Percentiles rank a stretch among this genome's conserved stretches.
phyloP scores from a whole-genome alignment of 1,140 invertebrate species.

The Lepidurus packardi region DNA sequence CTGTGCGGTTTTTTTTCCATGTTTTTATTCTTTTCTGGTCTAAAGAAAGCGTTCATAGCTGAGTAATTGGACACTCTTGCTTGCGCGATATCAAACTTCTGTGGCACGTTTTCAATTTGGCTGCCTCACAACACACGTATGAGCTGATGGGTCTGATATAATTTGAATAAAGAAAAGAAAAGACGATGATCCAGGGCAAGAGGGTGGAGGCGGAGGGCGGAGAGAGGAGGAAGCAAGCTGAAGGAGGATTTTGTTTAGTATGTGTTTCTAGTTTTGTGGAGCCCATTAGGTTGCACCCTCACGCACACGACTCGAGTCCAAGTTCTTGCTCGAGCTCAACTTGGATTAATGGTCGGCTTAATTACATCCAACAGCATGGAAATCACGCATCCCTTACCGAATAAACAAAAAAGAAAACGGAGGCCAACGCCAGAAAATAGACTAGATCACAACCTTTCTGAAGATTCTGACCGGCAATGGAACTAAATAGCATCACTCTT shows the following conservation, averaged over 20 bases:
- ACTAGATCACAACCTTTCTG: not conserved
- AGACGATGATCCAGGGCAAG: no score
- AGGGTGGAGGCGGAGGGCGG: not conserved
- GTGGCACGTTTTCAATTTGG: no score
- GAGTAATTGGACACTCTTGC: not conserved
- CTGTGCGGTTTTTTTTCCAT: not conserved
- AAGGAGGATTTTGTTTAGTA: not conserved
- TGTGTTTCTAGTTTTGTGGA: not conserved
- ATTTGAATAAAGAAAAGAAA: no score
- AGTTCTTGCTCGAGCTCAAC: not conserved
- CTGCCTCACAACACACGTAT: no score
- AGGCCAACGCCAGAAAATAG: not conserved
- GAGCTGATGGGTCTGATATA: no score
- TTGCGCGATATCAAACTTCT: not conserved
- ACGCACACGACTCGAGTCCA: not conserved
- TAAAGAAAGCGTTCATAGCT: not conserved
- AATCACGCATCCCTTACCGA: not conserved
- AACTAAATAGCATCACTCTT: not conserved
- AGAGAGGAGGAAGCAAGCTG: not conserved
- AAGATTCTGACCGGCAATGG: not conserved
- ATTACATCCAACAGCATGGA: constrained; percentile 1
- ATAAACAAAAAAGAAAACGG: not conserved
- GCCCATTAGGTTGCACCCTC: constrained; percentile 1
- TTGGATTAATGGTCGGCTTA: constrained; percentile 11
- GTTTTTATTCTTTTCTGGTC: no score